phyloP scores from a whole-genome alignment of 2,113 vertebrate genomes.

The Oriolus oriolus region DNA sequence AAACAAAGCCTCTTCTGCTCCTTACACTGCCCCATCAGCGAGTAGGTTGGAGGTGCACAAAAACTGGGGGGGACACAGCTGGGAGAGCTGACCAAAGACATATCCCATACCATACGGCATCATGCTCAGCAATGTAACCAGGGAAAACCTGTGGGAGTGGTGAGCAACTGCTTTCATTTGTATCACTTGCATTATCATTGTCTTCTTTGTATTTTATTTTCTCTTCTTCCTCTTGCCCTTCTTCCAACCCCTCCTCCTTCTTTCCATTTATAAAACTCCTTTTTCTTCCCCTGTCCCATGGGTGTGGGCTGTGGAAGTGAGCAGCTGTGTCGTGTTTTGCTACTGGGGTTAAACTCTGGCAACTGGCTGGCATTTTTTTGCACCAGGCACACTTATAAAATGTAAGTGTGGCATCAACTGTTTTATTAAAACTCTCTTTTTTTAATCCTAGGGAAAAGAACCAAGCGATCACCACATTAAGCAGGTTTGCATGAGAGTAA shows the following conservation, averaged over 20 bases:
- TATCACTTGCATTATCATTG: not conserved
- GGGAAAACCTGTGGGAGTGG: not conserved
- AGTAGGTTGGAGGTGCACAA: not conserved
- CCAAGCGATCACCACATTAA: slow-evolving; percentile 93
- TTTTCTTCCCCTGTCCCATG: fast-evolving
- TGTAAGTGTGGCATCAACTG: not conserved
- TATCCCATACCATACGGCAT: not conserved
- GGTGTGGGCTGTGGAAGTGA: not conserved
- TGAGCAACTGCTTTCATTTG: not conserved
- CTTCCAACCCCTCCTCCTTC: not conserved
- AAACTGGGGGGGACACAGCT: not conserved
- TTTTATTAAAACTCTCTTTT: not conserved
- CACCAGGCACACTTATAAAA: not conserved
- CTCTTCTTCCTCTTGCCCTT: not conserved
- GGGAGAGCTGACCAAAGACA: not conserved
- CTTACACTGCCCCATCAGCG: not conserved
- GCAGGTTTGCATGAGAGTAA: slow-evolving; percentile 97
- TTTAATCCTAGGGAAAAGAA: slow-evolving; percentile 83
- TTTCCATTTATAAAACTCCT: not conserved
- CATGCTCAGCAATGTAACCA: not conserved
- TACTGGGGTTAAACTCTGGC: not conserved
- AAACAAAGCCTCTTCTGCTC: not conserved
- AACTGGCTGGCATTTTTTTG: not conserved
- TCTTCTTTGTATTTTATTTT: not conserved
- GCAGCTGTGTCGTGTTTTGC: not conserved